phyloP scores from a whole-genome alignment of 2,113 vertebrate species.

The Erythrocercus mccallii region DNA sequence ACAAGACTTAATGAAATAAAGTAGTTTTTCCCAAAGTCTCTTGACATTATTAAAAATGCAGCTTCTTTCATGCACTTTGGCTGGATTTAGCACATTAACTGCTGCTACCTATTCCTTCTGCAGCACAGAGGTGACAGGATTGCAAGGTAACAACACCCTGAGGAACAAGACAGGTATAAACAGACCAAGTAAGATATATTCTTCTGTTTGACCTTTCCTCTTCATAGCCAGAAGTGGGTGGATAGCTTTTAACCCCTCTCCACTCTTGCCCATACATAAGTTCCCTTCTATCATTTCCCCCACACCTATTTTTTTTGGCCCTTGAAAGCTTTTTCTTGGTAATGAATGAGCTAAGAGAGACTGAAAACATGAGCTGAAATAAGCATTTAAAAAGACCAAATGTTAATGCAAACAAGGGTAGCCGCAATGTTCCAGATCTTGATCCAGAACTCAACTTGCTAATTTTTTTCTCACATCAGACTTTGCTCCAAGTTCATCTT shows the following conservation, averaged over 20 bases:
- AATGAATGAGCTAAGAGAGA: not conserved
- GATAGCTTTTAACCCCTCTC: not conserved
- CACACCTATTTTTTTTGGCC: rapidly evolving
- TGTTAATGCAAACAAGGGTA: not conserved
- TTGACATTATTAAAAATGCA: not conserved
- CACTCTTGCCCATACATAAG: rapidly evolving
- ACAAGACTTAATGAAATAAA: not conserved
- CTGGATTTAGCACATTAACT: not conserved
- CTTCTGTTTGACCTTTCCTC: not conserved
- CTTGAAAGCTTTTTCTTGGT: not conserved
- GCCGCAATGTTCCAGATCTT: not conserved
- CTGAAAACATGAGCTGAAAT: not conserved
- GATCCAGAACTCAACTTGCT: not conserved
- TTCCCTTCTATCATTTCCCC: not conserved
- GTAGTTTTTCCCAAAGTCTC: not conserved
- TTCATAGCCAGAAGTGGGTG: not conserved
- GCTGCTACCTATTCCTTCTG: not conserved
- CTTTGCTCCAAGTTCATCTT: not conserved
- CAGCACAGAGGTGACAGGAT: not conserved
- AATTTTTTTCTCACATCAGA: not conserved
- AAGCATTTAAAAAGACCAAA: not conserved
- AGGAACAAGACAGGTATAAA: not conserved
- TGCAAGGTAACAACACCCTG: not conserved
- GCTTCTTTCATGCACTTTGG: not conserved
- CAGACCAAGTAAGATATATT: not conserved